Evolutionary conservation across 2,888 invertebrate genomes (phyloP), one percentile per base, ranked within the genome.

Genomic region (Lepas anatifera): DNA sequence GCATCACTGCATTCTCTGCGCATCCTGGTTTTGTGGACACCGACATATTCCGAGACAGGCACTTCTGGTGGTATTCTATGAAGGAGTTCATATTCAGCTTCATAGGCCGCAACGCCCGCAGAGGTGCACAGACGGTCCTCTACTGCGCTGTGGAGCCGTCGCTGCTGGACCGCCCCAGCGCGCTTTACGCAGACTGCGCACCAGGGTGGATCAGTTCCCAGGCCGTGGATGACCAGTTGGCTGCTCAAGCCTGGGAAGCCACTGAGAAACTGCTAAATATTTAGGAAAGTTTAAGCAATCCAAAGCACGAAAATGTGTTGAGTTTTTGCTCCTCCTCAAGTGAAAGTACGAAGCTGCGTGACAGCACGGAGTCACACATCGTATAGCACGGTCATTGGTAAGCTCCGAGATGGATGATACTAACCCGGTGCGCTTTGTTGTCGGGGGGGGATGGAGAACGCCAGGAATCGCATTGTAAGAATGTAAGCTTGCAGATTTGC

Each of bases 121-220:
- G 92, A 78, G 93, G 92, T 6, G 89, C 89, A 13, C 92, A 92
- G 63, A 77, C 76, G 11, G 71, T 75, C 3, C 68, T 77, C 16
- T 68, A 72, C 58, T 73, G 72, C 68, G 73, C 73, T 11, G 66
- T 71, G 3, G 72, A 73, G 48, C 72, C 73, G 25, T 37, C 41
- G 22, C 73, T 72, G 66, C 32, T 68, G 16, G 7, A 27, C 58
- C 68, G 69, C 16, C 50, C 68, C 50, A 70, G 70, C 48, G 68
- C 71, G 46, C 72, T n/a, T 13, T 68, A 41, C 69, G 68, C 72
- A 50, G 73, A 73, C 69, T 73, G 73, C 43, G 39, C 39, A n/a
- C 58, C 58, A 7, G 71, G 58, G 22, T 68, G 67, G 69, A 43
- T 70, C 41, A 50, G 67, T 18, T 7, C 29, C 3, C 68, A 41